Conservation (phyloP, 1,140 invertebrate genomes). For the Cheumatopsyche charites region DNA sequence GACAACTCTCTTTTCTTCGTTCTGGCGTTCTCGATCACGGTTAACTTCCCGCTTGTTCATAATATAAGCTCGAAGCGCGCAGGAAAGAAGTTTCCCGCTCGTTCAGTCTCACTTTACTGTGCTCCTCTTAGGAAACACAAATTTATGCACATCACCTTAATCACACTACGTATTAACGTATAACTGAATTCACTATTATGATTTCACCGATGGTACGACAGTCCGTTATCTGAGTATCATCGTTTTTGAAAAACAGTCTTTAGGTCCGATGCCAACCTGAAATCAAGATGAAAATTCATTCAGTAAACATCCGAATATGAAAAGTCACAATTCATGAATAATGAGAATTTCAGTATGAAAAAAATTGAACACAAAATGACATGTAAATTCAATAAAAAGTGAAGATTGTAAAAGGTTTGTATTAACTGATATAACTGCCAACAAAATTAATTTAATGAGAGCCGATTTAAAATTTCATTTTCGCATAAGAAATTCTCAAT, state of each 20-base stretch:
- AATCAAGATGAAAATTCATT: no score
- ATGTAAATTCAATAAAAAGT: no score
- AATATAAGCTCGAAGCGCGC: slow-evolving; percentile 57
- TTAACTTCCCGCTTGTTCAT: slow-evolving; percentile 61
- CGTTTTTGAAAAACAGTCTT: slow-evolving; percentile 10
- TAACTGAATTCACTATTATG: slow-evolving; percentile 21
- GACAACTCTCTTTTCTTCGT: slow-evolving; percentile 59
- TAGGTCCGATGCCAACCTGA: no score
- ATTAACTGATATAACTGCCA: no score
- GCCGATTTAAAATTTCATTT: no score
- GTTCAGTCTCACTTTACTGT: slow-evolving; percentile 45
- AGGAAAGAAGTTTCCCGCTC: slow-evolving; percentile 51
- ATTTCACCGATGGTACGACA: slow-evolving; percentile 18
- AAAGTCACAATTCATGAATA: no score
- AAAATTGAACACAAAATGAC: no score
- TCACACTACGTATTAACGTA: not conserved
- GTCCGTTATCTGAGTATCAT: slow-evolving; percentile 43
- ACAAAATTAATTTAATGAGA: no score
- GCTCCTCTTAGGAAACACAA: slow-evolving; percentile 23
- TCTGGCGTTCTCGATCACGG: slow-evolving; percentile 61
- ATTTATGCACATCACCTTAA: slow-evolving; percentile 22
- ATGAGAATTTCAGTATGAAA: no score
- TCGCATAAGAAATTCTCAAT: no score
- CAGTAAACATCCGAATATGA: no score
- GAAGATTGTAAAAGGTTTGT: no score